phyloP scores from a whole-genome alignment of 2,113 vertebrate species.

The Taxidea taxus region DNA sequence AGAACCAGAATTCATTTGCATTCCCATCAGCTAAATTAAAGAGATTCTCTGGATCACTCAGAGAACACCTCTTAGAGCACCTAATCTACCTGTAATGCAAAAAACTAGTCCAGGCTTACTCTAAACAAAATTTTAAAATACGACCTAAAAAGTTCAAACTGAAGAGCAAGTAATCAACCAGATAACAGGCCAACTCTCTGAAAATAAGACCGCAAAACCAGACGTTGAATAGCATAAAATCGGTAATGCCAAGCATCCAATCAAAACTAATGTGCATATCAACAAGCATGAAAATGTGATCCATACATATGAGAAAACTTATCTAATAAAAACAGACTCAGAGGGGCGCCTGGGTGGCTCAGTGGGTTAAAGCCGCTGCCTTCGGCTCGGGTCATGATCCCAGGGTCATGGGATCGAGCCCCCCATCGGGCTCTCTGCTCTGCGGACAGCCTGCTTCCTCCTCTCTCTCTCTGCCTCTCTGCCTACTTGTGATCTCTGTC shows the following conservation, averaged over 20 bases:
- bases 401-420: no score
- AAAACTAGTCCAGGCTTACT: not conserved
- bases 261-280: not conserved
- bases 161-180: not conserved
- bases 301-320: not conserved
- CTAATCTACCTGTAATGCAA: not conserved
- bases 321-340: not conserved
- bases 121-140: not conserved
- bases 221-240: not conserved
- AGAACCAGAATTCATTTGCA: not conserved
- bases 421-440: no score
- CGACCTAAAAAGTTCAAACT: not conserved
- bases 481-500: no score
- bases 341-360: no score
- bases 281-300: not conserved
- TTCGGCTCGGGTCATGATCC: no score
- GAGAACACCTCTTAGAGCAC: no score
- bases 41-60: not conserved
- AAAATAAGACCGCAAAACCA: not conserved
- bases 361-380: no score
- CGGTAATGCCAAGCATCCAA: not conserved
- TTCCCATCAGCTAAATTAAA: not conserved
- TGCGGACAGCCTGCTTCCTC: no score
- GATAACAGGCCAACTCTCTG: not conserved
- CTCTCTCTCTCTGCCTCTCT: no score